Base-by-base conservation (phyloP, 2,113 vertebrate species). In the Apodemus sylvaticus region DNA sequence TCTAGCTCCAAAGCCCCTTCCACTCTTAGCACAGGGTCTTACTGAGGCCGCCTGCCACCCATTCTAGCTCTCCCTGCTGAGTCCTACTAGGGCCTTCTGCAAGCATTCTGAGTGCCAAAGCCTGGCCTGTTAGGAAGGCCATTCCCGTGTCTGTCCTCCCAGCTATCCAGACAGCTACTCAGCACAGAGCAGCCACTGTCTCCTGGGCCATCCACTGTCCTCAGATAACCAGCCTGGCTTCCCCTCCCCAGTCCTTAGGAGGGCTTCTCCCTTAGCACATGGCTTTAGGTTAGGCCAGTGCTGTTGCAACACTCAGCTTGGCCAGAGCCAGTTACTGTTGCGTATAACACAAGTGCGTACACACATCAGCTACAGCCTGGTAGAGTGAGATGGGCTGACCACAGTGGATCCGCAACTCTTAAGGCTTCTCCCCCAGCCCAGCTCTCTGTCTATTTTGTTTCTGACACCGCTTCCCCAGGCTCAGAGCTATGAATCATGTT, bases 401-500 rank as follows among this genome's bases (percentile, higher is more conserved):
- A 20, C 12, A 22, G 34, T 3, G 34, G 42, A 55, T 19, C 29
- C 68, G 71, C 62, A 45, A 76, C 51, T 95, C 90, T 77, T 45
- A 39, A 0, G 0, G 36, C 64, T 85, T 90, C 83, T 86, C 64
- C 66, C 87, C 42, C 2, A 20, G 10, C 29, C 42, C 62, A 16
- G 94, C 31, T 77, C 93, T 51, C 90, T 1, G 6, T 90, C 86
- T 93, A 51, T 95, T 90, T 90, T 95, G 78, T 64, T 78, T 79
- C 94, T 96, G 88, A 96, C 90, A 96, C 95, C 86, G 86, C 89
- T 93, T 96, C 94, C 90, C 92, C 73, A 81, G 95, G 88, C 93
- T 93, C 17, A 77, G 92, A 88, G 79, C 96, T 97, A 86, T 96
- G 96, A 97, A 94, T 97, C 92, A 93, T 90, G 90, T 82, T 86